A percentile compares a stretch with the other conserved stretches of the same genome.
phyloP scores from a whole-genome alignment of 2,113 vertebrate genomes.

The Barbus barbus region DNA sequence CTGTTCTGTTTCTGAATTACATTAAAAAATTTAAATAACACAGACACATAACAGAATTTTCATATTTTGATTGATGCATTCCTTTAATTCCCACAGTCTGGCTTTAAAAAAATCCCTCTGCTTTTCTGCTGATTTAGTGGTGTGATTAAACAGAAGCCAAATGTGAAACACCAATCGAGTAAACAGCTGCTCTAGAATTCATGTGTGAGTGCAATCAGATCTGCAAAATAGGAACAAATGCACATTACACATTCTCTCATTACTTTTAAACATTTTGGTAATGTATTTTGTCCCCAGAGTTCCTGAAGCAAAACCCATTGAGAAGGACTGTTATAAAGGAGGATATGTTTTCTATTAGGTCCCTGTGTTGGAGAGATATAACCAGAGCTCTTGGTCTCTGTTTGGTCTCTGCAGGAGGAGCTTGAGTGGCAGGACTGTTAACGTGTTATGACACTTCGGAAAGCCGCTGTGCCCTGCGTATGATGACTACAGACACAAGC shows the following conservation, averaged over 20 bases:
- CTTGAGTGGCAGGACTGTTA: constrained; percentile 39
- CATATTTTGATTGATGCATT: too few relatives aligned
- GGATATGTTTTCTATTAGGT: constrained; percentile 17
- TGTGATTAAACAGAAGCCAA: constrained; percentile 8
- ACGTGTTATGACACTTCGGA: constrained; percentile 34
- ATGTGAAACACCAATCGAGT: not conserved
- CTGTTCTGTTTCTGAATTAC: too few relatives aligned
- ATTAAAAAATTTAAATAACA: too few relatives aligned
- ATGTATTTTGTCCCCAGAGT: not conserved
- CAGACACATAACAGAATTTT: too few relatives aligned
- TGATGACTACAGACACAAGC: constrained; percentile 28
- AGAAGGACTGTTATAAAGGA: not conserved
- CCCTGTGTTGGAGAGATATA: not conserved
- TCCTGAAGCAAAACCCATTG: not conserved
- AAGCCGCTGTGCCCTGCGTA: constrained; percentile 15
- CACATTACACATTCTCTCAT: not conserved
- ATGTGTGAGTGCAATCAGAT: not conserved
- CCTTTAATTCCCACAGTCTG: too few relatives aligned
- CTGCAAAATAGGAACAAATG: constrained; percentile 2
- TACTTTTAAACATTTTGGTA: not conserved
- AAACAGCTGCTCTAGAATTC: constrained; percentile 17
- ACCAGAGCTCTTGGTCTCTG: constrained; percentile 11
- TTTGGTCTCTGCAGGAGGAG: constrained; percentile 13
- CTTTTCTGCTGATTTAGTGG: constrained; percentile 12
- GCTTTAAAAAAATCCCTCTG: too few relatives aligned